phyloP scores from a whole-genome alignment of 2,113 vertebrate genomes.

The Amblyopsis rosae region DNA sequence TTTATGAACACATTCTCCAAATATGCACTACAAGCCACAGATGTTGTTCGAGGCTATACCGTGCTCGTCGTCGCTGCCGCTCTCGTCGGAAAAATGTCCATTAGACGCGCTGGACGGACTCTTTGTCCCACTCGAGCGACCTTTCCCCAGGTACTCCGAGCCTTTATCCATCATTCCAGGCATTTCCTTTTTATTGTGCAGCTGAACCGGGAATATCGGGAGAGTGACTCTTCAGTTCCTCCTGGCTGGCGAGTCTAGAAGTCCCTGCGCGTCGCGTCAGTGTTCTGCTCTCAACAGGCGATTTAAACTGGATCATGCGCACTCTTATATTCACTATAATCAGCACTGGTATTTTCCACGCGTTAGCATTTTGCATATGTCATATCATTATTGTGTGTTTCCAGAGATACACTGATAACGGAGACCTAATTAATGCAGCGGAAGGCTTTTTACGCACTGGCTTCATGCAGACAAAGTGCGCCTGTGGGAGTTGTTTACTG shows the following conservation, averaged over 20 bases:
- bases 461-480: constrained; percentile 23
- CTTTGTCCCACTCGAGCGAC: constrained; percentile 86
- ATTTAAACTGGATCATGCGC: too few relatives aligned
- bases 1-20: not conserved
- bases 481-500: constrained; percentile 36
- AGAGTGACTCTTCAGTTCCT: not conserved
- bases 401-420: not conserved
- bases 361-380: not conserved
- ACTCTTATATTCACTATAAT: too few relatives aligned
- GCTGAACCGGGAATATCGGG: too few relatives aligned
- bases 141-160: constrained; percentile 86
- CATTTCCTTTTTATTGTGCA: constrained; percentile 69
- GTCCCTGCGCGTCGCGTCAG: constrained; percentile 32
- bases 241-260: not conserved
- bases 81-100: constrained; percentile 90
- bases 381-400: not conserved
- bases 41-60: constrained; percentile 84
- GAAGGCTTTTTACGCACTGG: constrained; percentile 54
- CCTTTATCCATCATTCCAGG: constrained; percentile 95
- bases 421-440: constrained; percentile 54
- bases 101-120: constrained; percentile 87
- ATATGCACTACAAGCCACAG: not conserved
- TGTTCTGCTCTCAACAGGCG: not conserved
- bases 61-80: constrained; percentile 93
- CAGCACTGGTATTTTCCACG: not conserved